A percentile compares a stretch with the other conserved stretches of the same genome.
These are phyloP conservation scores for Lepidocyrtoides sp. DNA, from an alignment of 2,888 invertebrate species.

Conservation along the genomic window DNA sequence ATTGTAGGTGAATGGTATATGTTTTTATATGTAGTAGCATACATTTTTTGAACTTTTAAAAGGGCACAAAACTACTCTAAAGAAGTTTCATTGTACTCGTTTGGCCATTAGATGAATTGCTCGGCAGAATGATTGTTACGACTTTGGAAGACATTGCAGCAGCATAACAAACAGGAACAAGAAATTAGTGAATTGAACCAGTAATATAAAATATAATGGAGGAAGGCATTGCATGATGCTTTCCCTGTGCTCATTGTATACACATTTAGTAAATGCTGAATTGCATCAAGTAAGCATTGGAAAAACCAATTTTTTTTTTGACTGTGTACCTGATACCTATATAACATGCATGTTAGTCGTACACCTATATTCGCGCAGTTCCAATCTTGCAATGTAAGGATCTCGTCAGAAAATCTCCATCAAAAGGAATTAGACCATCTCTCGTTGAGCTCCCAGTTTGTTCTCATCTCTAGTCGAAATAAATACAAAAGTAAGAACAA, in stretches of 20 bases:
- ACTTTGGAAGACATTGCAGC: not conserved
- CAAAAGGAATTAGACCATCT: not conserved
- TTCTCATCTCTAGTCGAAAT: not conserved
- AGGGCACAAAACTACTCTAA: not conserved
- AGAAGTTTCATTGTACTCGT: not conserved
- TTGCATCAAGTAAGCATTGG: too few relatives aligned
- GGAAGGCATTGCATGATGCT: too few relatives aligned
- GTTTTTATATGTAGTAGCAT: too few relatives aligned
- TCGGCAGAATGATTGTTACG: not conserved
- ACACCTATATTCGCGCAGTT: too few relatives aligned
- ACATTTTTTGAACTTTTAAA: not conserved
- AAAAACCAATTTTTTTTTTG: too few relatives aligned
- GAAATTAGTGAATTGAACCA: constrained; percentile 4
- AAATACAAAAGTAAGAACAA: not conserved
- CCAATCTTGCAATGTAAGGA: too few relatives aligned
- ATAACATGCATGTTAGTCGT: too few relatives aligned
- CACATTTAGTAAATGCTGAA: too few relatives aligned
- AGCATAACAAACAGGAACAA: not conserved
- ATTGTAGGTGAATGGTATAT: not conserved
- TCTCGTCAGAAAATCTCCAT: too few relatives aligned
- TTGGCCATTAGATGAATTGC: not conserved
- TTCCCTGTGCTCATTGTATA: too few relatives aligned
- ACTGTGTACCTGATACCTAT: too few relatives aligned
- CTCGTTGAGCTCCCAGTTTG: not conserved
- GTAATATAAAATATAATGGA: not conserved